Evolutionary conservation across 2,797 vertebrate genomes (phyloP), one percentile per base, ranked within the genome.

Genomic region (Chromobotia macracanthus): DNA sequence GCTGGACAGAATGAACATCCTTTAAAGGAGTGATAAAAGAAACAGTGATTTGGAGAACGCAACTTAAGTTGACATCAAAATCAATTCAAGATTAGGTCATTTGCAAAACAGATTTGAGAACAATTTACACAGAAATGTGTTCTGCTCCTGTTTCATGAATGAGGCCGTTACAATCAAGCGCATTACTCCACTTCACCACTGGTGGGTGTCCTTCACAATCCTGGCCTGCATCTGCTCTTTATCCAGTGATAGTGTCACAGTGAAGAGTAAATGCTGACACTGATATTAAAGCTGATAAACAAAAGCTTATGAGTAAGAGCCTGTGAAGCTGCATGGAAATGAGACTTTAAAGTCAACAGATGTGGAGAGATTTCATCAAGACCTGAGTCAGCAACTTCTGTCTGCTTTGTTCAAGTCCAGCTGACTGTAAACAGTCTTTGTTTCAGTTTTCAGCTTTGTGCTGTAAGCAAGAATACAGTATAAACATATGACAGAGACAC

Each of bases 331-430:
- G 53, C 9, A 50, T 41, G 18, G 35, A 50, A 15, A 76, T 28
- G 13, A 68, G 55, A 7, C 64, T 74, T 77, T 69, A 70, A 69
- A 83, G 61, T 8, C 46, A 76, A 67, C 69, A 80, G 69, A 72
- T 77, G 73, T 69, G 69, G 48, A 72, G 51, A 38, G 50, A 55
- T 65, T 46, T 70, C 67, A 71, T 78, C 44, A 51, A 78, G 31
- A 35, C 9, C 63, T 50, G 61, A 77, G 56, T 76, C 83, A 77
- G 66, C 55, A 75, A 28, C 28, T 28, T 28, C 28, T 28, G 28
- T 4, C 28, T 28, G 28, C 28, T 28, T 28, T 28, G 4, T 28
- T 28, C 28, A 5, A 55, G 67, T 51, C 31, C 55, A 51, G 65
- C 78, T 80, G 21, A 35, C 71, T 51, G 28, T n/a, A 74, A 28